Base-by-base conservation (phyloP, 30 jellyfish, hydroid and myxozoan genomes). In the Catostylus mosaicus region DNA sequence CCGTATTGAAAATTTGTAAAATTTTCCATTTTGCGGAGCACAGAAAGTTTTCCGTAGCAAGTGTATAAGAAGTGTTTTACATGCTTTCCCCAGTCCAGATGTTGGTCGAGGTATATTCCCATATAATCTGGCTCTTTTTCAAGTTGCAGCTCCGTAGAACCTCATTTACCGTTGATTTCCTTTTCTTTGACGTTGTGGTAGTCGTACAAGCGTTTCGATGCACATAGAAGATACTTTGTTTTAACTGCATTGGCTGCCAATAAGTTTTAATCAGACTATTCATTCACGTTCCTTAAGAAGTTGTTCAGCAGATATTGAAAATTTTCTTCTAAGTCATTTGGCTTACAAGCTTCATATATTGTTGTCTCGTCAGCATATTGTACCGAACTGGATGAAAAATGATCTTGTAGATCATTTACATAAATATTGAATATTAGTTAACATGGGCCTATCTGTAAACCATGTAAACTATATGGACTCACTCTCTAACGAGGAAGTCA, bases 351-450 rank as follows among this genome's bases (percentile, higher is more conserved):
- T 73, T 51, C 75, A 85, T 85, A 85, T 54, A 85, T 85, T 40
- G 95, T 74, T 20, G 95, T 85, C 66, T 85, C 89, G 71, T 74
- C 95, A 30, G 89, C 89, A 51, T 85, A 75, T 75, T 85, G 95
- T 73, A 74, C 80, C 60, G 85, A 71, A 23, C 82, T 52, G 52
- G 82, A 71, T 70, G 73, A 68, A 22, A 83, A 45, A 69, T 70
- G 81, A 83, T 83, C 73, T 54, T 82, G 50, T 64, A 83, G 88
- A 68, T 83, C 94, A 73, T 68, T 83, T 54, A 83, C 94, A 73
- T 83, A 83, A 34, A 83, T 70, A 36, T 69, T 69, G 80, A 70
- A 71, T 32, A 83, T 65, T 82, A 83, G 54, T 40, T n/a, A n/a
- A n/a, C n/a, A n/a, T n/a, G n/a, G n/a, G n/a, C n/a, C n/a, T n/a